These are phyloP conservation scores for Chloroceryle amazona DNA, from an alignment of 2,797 vertebrate genomes.

Conservation along the genomic window DNA sequence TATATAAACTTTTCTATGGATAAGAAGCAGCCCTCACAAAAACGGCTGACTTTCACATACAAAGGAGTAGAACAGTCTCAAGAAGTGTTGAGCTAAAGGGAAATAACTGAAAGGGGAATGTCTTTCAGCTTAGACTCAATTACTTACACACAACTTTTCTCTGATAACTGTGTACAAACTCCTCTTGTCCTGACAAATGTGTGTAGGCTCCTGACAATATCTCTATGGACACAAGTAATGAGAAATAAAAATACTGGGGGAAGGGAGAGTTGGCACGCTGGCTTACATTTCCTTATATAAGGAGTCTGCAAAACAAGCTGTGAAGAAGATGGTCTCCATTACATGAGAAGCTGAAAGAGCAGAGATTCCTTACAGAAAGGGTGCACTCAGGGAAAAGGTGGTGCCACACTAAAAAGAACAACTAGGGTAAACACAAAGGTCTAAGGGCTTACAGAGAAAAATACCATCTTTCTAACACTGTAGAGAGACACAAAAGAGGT, in stretches of 20 bases:
- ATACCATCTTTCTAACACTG: neutral
- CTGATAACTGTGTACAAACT: neutral
- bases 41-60: too few species aligned
- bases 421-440: neutral
- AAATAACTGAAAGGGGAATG: neutral
- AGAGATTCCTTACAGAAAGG: neutral
- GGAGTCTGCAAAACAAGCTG: neutral
- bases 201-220: neutral
- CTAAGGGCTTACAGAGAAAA: neutral
- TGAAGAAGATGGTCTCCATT: neutral
- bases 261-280: neutral
- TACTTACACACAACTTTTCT: neutral
- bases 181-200: neutral
- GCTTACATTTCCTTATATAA: neutral
- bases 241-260: neutral
- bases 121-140: neutral
- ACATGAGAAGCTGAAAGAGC: neutral
- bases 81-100: neutral
- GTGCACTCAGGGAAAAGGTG: fast-evolving
- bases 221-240: neutral
- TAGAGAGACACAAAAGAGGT: neutral
- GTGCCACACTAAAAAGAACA: neutral
- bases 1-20: too few species aligned
- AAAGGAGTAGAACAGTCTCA: neutral
- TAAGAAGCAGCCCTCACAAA: too few species aligned